Evolutionary conservation across 2,797 vertebrate genomes (phyloP), one percentile per base, ranked within the genome.

Genomic region (Sebastolobus altivelis): DNA sequence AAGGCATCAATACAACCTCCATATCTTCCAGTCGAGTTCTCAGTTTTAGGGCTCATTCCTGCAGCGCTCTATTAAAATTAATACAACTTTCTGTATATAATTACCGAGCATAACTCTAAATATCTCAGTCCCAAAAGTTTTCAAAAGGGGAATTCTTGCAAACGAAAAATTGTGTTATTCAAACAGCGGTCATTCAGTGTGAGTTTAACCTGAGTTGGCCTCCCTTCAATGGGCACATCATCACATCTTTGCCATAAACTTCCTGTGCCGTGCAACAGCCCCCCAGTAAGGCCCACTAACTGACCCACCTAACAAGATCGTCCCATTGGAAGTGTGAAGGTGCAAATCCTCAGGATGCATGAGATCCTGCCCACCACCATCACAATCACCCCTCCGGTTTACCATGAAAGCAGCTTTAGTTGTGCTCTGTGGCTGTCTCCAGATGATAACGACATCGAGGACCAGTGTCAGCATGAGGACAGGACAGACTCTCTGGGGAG

Each of bases 321-420:
- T 31, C 38, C 4, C 4, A 29, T 8, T 72, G 29, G 29, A 73
- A 49, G 8, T 49, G 29, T n/a, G 66, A 56, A 73, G 5, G 31
- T 27, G 8, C 27, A 67, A 72, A 66, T 66, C 27, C 11, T 65
- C 5, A 55, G 10, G 10, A 65, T 37, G 16, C 43, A 63, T 63
- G 31, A 62, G 68, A 65, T 46, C 29, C 22, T 16, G 29, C 59
- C 37, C 52, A 55, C 20, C 33, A 40, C 27, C 56, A 54, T 1
- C 33, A 40, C 27, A 52, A 54, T 1, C 20, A 38, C 8, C 20
- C 5, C 31, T 20, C n/a, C 2, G 27, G 6, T 92, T 95, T 87
- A 97, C 96, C 96, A 86, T 95, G 85, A 97, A 97, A 65, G 94
- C 62, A 11, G 95, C 93, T 85, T 89, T 94, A 33, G 84, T 79